Evolutionary conservation across 2,797 vertebrate genomes (phyloP).

Genomic region (Etheostoma nigrum): DNA sequence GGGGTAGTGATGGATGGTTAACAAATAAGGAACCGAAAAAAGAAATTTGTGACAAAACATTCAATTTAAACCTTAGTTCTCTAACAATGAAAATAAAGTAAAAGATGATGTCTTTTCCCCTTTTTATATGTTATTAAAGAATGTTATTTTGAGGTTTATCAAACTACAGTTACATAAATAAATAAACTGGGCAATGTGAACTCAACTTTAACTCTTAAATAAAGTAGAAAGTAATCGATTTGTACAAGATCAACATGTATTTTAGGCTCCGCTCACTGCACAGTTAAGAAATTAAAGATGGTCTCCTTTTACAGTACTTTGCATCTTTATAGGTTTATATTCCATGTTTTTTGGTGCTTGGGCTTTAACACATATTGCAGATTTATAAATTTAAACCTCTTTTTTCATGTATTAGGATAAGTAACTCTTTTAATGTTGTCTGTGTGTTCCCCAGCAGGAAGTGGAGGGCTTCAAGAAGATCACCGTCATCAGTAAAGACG

Average conservation of each 20-base stretch:
- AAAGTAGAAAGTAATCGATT: not conserved
- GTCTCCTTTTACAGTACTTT: not conserved
- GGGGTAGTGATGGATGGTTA: no score
- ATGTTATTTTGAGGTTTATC: not conserved
- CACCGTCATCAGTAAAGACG: constrained; percentile 92
- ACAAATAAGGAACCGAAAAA: no score
- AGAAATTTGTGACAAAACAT: no score
- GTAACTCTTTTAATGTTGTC: no score
- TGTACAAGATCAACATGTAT: not conserved
- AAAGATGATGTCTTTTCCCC: no score
- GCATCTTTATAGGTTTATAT: not conserved
- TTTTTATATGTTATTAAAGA: not conserved
- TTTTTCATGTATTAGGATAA: not conserved
- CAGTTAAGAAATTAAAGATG: not conserved
- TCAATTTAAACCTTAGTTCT: no score
- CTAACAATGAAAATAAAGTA: not conserved
- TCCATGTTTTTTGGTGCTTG: no score
- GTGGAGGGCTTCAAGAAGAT: constrained; percentile 94
- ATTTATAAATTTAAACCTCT: not conserved
- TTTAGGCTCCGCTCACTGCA: not conserved
- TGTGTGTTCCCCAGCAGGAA: constrained; percentile 84
- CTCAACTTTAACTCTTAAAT: not conserved
- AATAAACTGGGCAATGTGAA: not conserved
- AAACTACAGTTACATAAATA: no score
- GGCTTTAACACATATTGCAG: not conserved